Evolutionary conservation across 1,140 invertebrate species (phyloP), one percentile per base, ranked within the genome.

Genomic region (Sesamia nonagrioides): DNA sequence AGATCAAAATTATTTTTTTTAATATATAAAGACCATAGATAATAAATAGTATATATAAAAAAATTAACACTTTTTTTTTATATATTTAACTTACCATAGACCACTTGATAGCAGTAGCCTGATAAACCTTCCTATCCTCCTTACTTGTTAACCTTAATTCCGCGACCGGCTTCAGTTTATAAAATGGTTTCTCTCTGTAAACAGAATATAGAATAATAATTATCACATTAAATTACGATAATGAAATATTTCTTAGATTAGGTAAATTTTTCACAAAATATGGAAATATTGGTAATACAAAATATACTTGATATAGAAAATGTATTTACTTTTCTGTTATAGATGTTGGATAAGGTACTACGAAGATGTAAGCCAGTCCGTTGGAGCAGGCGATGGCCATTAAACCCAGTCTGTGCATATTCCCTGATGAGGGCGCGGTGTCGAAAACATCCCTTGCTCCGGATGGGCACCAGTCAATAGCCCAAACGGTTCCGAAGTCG

Each of bases 381-480:
- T 97, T 96, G 0, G 96, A 96, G 84, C 96, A 97, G 7, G 96
- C 96, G 8, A 96, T 95, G n/a, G 97, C 97, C 52, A 97, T 87
- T 6, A 98, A 87, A 9, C 97, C 97, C 82, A 97, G 93, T 87
- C 97, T 95, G 82, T 42, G 6, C 74, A 37, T 69, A 68, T 74
- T 84, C 52, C 56, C 56, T 13, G 52, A 11, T 15, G 72, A 35
- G 9, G 75, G 68, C 2, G 21, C n/a, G 3, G 58, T 0, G 0
- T 77, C n/a, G 6, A 63, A 15, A 2, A 17, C 0, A 61, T 96
- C 94, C 78, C 96, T 96, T 81, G 96, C 96, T 21, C 97, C 97
- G 0, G 97, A 97, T 13, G 97, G 97, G 93, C 97, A 98, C 97
- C 97, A 98, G 84, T 96, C 96, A 88, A 97, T 92, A 45, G 95